Evolutionary conservation across 2,888 invertebrate species (phyloP).

Genomic region (Ypsolopha scabrella): DNA sequence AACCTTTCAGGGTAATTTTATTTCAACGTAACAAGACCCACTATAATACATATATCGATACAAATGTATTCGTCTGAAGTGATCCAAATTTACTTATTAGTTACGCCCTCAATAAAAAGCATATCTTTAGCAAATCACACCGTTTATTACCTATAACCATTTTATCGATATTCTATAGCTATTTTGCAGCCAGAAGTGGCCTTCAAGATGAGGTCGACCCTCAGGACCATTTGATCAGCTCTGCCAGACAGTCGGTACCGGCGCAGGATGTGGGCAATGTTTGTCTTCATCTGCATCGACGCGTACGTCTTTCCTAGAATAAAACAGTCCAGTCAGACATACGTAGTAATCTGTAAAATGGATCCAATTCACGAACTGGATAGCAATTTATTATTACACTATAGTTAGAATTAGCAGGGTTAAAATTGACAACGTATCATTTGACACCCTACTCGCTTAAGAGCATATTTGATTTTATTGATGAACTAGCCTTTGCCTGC

Average conservation of each 20-base stretch:
- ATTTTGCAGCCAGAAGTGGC: slow-evolving; percentile 31
- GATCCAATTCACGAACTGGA: too few species aligned
- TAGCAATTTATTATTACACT: neutral
- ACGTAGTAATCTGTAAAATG: neutral
- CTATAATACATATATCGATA: too few species aligned
- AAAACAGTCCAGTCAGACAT: neutral
- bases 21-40: too few species aligned
- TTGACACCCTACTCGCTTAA: too few species aligned
- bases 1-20: too few species aligned
- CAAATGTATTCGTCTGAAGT: too few species aligned
- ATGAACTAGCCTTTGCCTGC: too few species aligned
- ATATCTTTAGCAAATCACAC: too few species aligned
- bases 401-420: neutral
- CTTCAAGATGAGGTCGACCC: slow-evolving; percentile 37
- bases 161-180: slow-evolving; percentile 18
- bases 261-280: slow-evolving; percentile 31
- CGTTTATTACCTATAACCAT: neutral
- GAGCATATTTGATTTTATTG: too few species aligned
- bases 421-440: too few species aligned
- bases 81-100: too few species aligned
- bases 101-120: too few species aligned
- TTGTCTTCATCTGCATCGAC: slow-evolving; percentile 43
- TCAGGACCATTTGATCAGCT: slow-evolving; percentile 31
- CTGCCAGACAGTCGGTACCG: slow-evolving; percentile 22
- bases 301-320: slow-evolving; percentile 41